A percentile compares a stretch with the other conserved stretches of the same genome.
phyloP scores from a whole-genome alignment of 2,113 vertebrate genomes.

The Helogale parvula region DNA sequence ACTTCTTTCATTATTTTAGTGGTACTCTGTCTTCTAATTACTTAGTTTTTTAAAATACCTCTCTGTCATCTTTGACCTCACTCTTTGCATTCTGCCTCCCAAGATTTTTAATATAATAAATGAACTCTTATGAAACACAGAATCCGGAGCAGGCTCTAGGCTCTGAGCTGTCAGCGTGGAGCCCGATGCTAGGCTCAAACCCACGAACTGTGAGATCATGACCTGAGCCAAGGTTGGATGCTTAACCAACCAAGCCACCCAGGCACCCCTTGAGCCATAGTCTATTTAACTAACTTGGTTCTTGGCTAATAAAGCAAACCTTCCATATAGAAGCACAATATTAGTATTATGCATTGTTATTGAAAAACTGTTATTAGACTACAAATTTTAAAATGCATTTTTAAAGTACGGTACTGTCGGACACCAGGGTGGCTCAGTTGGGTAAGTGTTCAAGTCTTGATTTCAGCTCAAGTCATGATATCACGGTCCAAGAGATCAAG shows the following conservation, averaged over 20 bases:
- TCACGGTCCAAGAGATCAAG: no score
- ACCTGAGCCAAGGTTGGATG: no score
- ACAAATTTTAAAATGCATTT: constrained; percentile 32
- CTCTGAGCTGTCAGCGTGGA: no score
- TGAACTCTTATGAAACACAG: not conserved
- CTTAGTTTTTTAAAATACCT: not conserved
- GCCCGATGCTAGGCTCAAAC: no score
- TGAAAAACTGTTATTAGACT: not conserved
- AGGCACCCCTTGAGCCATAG: no score
- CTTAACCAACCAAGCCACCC: no score
- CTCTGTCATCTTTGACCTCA: not conserved
- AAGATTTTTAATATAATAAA: not conserved
- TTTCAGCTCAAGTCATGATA: no score
- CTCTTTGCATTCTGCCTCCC: not conserved
- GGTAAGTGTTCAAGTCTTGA: no score
- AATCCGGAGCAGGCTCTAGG: no score
- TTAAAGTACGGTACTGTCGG: not conserved
- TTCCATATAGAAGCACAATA: not conserved
- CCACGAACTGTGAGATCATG: no score
- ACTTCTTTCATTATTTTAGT: not conserved
- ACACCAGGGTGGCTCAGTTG: no score
- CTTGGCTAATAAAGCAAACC: constrained; percentile 3
- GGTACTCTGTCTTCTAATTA: not conserved
- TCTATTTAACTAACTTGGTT: not conserved
- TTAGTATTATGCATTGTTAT: not conserved